Conservation (phyloP, 2,113 vertebrate genomes). For the Myiozetetes cayanensis region DNA sequence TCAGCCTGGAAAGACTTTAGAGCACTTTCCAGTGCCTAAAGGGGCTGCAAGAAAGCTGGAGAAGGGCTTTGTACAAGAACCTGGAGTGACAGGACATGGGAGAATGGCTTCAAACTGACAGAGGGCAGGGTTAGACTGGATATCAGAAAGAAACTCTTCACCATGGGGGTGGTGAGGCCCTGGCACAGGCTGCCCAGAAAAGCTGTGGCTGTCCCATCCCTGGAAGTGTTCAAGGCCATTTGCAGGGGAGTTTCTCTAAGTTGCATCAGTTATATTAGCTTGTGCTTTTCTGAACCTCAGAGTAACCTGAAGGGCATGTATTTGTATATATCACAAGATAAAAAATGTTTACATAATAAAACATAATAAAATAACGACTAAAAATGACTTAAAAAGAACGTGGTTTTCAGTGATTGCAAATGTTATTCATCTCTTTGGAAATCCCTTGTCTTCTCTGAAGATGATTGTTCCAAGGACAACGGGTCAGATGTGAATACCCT, state of each 20-base stretch:
- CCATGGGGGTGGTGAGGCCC: background rate
- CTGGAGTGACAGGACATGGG: background rate
- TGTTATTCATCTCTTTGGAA: background rate
- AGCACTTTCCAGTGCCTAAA: background rate
- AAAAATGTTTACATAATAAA: background rate
- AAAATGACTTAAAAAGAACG: background rate
- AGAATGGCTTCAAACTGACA: too few species aligned
- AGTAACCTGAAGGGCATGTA: background rate
- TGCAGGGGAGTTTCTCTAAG: background rate
- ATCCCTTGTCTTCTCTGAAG: background rate
- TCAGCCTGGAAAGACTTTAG: background rate
- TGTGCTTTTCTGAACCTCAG: background rate
- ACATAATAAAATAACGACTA: background rate
- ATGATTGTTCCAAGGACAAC: background rate
- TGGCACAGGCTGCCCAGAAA: too few species aligned
- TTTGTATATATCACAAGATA: background rate
- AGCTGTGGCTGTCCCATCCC: background rate
- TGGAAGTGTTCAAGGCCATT: background rate
- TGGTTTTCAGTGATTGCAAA: background rate
- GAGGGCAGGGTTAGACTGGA: background rate
- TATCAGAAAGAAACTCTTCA: background rate
- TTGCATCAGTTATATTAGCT: background rate
- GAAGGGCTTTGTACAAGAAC: background rate
- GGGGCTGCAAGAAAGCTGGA: background rate
- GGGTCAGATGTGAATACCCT: background rate